Percentiles rank a stretch among this genome's conserved stretches.
phyloP scores from a whole-genome alignment of 2,888 invertebrate species.

The Phyto melanocephala region DNA sequence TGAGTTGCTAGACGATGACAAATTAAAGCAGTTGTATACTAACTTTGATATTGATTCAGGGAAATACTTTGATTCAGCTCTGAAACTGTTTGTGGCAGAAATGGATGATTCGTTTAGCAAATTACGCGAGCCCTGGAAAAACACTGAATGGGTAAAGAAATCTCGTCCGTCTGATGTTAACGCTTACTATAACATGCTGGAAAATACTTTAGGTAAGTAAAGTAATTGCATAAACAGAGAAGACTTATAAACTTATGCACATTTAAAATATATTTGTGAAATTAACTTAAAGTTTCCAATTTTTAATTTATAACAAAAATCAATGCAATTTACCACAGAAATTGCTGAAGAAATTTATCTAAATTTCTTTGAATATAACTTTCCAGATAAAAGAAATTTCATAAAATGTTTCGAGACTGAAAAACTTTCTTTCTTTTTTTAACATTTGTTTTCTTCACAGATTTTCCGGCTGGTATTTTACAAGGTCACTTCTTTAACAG shows the following conservation, averaged over 20 bases:
- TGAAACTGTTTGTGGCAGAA: slow-evolving; percentile 89
- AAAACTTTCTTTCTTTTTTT: no score
- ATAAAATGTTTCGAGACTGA: no score
- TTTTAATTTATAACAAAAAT: no score
- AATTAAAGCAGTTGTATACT: slow-evolving; percentile 88
- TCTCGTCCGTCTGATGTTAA: slow-evolving; percentile 91
- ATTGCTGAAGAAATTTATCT: no score
- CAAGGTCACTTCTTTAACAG: slow-evolving; percentile 95
- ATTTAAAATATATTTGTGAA: no score
- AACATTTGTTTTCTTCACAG: slow-evolving; percentile 79
- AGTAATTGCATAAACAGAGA: no score
- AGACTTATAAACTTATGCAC: no score
- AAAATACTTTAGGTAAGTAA: slow-evolving; percentile 91
- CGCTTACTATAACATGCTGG: slow-evolving; percentile 91
- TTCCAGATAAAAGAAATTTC: no score
- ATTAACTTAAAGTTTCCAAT: no score
- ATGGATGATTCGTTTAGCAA: slow-evolving; percentile 89
- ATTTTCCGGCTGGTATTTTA: slow-evolving; percentile 95
- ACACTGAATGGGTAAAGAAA: slow-evolving; percentile 91
- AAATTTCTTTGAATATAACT: no score
- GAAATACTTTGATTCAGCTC: slow-evolving; percentile 86
- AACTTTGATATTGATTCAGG: slow-evolving; percentile 86
- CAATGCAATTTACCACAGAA: no score
- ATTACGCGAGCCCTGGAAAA: slow-evolving; percentile 88
- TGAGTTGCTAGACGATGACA: slow-evolving; percentile 89